Evolutionary conservation across 2,113 vertebrate species (phyloP).

Genomic region (Sorex araneus): DNA sequence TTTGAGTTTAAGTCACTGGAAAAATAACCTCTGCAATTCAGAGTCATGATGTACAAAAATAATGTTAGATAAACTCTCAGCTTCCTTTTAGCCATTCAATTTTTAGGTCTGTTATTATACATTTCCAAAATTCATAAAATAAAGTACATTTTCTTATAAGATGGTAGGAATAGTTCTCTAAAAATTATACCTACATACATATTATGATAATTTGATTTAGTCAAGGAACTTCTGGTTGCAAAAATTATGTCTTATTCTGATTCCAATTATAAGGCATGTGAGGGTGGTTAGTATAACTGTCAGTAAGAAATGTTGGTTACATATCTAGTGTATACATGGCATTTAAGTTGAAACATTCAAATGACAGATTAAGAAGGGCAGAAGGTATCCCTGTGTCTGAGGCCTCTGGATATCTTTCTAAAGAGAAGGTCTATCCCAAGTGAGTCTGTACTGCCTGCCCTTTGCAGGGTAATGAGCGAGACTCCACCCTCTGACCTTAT

Average conservation of each 20-base stretch:
- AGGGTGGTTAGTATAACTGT: neutral
- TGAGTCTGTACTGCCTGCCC: neutral
- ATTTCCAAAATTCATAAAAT: slow-evolving; percentile 10
- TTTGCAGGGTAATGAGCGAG: neutral
- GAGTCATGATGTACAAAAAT: neutral
- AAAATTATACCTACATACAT: neutral
- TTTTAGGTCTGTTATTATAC: neutral
- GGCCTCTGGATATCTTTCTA: neutral
- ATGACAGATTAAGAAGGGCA: neutral
- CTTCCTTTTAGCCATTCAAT: neutral
- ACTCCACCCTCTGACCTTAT: slow-evolving; percentile 75
- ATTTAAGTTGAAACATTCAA: neutral
- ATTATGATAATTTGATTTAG: neutral
- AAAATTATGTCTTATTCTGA: neutral
- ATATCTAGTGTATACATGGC: no score
- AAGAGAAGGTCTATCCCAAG: neutral
- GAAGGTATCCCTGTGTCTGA: neutral
- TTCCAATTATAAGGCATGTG: neutral
- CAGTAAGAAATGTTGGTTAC: neutral
- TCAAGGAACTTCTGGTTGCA: neutral
- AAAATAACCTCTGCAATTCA: neutral
- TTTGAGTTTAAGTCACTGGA: neutral
- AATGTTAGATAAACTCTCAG: neutral
- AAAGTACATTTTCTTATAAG: neutral
- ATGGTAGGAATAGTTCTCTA: neutral